Evolutionary conservation across 2,888 invertebrate genomes (phyloP), one percentile per base, ranked within the genome.

Genomic region (Andrena praecox): DNA sequence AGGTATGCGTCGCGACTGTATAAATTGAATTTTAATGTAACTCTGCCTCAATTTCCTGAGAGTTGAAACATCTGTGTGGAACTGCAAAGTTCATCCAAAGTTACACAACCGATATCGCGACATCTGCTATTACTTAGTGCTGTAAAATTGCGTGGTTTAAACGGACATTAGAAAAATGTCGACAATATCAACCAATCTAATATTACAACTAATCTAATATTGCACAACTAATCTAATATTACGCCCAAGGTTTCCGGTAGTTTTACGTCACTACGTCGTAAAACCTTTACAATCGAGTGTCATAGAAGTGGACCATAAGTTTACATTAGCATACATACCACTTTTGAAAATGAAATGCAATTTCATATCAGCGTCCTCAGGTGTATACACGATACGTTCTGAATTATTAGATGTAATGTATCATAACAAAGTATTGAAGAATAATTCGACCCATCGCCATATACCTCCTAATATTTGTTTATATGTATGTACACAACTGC

Each of bases 11-110:
- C 42, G 42, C 5, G 42, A 42, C 16, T 16, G 3, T 42, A 16
- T 5, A 42, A 42, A 42, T 8, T 52, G 7, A 2, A 20, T 52
- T 52, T 52, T 52, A 52, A 52, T 8, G 20, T 20, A 52, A 52
- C 20, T 20, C 20, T 52, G 8, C 20, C 8, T 52, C 4, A 42
- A 52, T 52, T 52, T 52, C 16, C 8, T 8, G 20, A 52, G 16
- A 52, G 1, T 20, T 52, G 8, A 52, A 52, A 52, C 20, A 52
- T 52, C n/a, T 52, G 6, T 52, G 20, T 42, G 42, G 42, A 42
- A 59, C 59, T 5, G 59, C 29, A 27, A 59, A 59, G 29, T 60
- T 60, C 31, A 60, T n/a, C 16, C n/a, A 60, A 60, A 60, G n/a
- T 60, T 60, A 31, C 60, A 27, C 31, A 60, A 60, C 31, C 60